Conservation (phyloP, 1,140 invertebrate species). For the Heliothis virescens region DNA sequence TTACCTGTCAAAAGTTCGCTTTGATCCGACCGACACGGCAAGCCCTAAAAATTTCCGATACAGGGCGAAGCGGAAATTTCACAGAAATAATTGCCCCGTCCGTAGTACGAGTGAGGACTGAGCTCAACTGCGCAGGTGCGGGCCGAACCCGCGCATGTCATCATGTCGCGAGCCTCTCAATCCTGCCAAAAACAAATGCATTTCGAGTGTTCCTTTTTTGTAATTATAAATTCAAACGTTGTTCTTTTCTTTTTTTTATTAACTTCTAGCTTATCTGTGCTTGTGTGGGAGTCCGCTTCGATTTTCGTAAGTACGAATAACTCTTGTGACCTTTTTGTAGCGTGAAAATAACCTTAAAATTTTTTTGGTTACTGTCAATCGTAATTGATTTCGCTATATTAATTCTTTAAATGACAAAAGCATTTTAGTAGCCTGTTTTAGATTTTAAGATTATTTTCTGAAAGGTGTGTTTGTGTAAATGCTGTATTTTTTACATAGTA, state of each 20-base stretch:
- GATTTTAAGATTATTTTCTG: neutral
- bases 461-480: neutral
- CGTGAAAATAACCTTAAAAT: slow-evolving; percentile 54
- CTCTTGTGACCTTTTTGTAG: slow-evolving; percentile 30
- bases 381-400: slow-evolving; percentile 47
- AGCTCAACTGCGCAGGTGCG: slow-evolving; percentile 66
- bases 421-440: slow-evolving; percentile 1
- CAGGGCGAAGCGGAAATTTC: slow-evolving; percentile 71
- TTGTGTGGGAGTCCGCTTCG: slow-evolving; percentile 12
- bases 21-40: slow-evolving; percentile 60
- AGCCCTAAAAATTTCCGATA: slow-evolving; percentile 68
- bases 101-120: neutral
- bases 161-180: slow-evolving; percentile 49
- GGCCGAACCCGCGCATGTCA: slow-evolving; percentile 71
- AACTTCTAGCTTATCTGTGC: slow-evolving; percentile 20
- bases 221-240: slow-evolving; percentile 32
- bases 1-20: slow-evolving; percentile 55
- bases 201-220: slow-evolving; percentile 56
- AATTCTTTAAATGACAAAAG: slow-evolving; percentile 35
- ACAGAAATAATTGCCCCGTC: slow-evolving; percentile 68
- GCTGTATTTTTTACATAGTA: neutral
- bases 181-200: slow-evolving; percentile 70
- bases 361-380: slow-evolving; percentile 38
- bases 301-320: slow-evolving; percentile 50
- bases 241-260: slow-evolving; percentile 21